phyloP scores from a whole-genome alignment of 2,113 vertebrate genomes.

The Barbus barbus region DNA sequence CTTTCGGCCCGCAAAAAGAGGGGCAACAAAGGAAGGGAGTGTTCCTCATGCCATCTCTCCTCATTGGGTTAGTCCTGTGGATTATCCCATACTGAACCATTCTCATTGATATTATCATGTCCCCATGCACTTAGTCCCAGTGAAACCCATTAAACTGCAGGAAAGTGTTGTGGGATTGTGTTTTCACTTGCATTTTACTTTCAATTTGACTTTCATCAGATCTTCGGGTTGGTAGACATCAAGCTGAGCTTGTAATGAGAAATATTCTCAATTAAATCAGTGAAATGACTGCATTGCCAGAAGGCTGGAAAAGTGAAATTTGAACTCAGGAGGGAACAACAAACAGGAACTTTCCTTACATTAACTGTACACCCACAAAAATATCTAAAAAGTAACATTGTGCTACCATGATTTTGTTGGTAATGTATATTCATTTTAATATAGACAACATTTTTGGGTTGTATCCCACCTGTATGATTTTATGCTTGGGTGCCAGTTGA shows the following conservation, averaged over 20 bases:
- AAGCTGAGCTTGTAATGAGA: slow-evolving; percentile 28
- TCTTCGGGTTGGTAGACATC: slow-evolving; percentile 24
- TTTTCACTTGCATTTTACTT: slow-evolving; percentile 31
- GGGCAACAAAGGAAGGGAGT: slow-evolving; percentile 60
- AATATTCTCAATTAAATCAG: slow-evolving; percentile 34
- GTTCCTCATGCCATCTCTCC: slow-evolving; percentile 73
- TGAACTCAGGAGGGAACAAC: neutral
- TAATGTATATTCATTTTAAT: neutral
- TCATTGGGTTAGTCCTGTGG: slow-evolving; percentile 65
- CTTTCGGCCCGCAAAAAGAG: slow-evolving; percentile 52
- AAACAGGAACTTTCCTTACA: neutral
- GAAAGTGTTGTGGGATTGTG: slow-evolving; percentile 43
- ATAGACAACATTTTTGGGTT: neutral
- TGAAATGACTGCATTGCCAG: neutral
- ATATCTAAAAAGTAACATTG: neutral
- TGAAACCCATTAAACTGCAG: slow-evolving; percentile 40
- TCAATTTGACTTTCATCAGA: slow-evolving; percentile 37
- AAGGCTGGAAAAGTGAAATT: neutral
- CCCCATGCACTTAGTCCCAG: slow-evolving; percentile 66
- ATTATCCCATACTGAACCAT: slow-evolving; percentile 70
- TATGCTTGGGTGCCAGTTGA: neutral
- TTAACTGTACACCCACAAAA: neutral
- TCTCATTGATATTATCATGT: slow-evolving; percentile 71
- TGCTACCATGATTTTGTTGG: neutral
- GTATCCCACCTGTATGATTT: neutral